Conservation (phyloP, 2,113 vertebrate species). For the Pomatorhinus ruficollis region DNA sequence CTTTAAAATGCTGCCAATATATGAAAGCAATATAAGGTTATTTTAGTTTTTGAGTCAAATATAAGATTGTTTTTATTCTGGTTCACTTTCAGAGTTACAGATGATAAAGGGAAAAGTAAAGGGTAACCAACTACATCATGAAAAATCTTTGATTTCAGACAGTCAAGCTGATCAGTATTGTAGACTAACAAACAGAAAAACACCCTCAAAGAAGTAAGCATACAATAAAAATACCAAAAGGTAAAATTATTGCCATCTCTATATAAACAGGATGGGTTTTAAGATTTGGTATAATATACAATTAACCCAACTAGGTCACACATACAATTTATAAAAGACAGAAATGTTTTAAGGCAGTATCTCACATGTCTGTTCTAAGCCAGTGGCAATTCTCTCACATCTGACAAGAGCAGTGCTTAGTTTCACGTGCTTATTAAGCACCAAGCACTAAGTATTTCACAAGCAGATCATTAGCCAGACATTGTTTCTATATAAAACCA, state of each 20-base stretch:
- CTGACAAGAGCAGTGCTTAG: not conserved
- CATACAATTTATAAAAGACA: not conserved
- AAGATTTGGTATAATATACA: not conserved
- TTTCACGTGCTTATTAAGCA: not conserved
- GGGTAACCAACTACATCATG: not conserved
- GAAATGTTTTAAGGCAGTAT: not conserved
- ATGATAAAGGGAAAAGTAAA: not conserved
- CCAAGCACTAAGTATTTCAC: not conserved
- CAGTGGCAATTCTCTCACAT: not conserved
- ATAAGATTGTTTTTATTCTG: not conserved
- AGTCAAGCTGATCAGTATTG: not conserved
- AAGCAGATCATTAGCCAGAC: not conserved
- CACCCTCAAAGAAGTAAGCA: not conserved
- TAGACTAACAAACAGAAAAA: not conserved
- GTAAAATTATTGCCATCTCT: not conserved
- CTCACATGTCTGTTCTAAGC: not conserved
- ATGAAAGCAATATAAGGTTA: slow-evolving; percentile 5
- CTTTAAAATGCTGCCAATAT: not conserved
- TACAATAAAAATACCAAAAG: not conserved
- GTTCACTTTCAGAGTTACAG: slow-evolving; percentile 41
- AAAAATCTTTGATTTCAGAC: not conserved
- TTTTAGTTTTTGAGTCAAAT: slow-evolving; percentile 18
- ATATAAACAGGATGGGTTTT: not conserved
- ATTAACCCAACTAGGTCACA: not conserved
- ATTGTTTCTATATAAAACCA: not conserved